phyloP scores from a whole-genome alignment of 35 echinoderm and acorn worm genomes.

The Amphiura filiformis region DNA sequence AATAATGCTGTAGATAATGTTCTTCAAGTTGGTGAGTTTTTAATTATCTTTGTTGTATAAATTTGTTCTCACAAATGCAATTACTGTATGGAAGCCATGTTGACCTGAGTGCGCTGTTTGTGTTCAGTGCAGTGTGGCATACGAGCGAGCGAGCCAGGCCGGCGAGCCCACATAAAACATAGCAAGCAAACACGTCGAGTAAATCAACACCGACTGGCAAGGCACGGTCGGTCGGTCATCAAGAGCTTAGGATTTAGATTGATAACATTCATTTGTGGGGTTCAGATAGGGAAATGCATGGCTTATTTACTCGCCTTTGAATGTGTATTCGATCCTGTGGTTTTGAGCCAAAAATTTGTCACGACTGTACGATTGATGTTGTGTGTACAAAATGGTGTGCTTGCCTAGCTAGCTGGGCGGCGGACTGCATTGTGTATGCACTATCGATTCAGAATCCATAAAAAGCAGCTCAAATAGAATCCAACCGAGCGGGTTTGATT shows the following conservation, averaged over 20 bases:
- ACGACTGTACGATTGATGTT: neutral
- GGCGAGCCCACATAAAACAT: constrained; percentile 1
- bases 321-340: neutral
- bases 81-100: neutral
- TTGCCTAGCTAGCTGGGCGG: neutral
- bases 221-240: neutral
- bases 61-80: neutral
- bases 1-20: constrained; percentile 97
- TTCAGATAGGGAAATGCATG: neutral
- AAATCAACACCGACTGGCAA: neutral
- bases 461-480: constrained; percentile 11
- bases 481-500: constrained; percentile 3
- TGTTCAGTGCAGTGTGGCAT: no score
- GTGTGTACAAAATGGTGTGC: neutral
- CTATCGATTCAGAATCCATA: constrained; percentile 10
- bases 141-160: neutral
- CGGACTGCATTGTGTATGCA: neutral
- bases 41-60: neutral
- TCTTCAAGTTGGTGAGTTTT: constrained; percentile 98
- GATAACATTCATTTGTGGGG: constrained; percentile 1
- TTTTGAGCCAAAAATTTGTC: neutral
- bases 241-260: neutral
- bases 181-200: neutral
- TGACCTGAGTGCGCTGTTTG: neutral
- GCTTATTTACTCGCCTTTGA: neutral